Evolutionary conservation across 2,113 vertebrate genomes (phyloP), one percentile per base, ranked within the genome.

Genomic region (Nycticryphes semicollaris): DNA sequence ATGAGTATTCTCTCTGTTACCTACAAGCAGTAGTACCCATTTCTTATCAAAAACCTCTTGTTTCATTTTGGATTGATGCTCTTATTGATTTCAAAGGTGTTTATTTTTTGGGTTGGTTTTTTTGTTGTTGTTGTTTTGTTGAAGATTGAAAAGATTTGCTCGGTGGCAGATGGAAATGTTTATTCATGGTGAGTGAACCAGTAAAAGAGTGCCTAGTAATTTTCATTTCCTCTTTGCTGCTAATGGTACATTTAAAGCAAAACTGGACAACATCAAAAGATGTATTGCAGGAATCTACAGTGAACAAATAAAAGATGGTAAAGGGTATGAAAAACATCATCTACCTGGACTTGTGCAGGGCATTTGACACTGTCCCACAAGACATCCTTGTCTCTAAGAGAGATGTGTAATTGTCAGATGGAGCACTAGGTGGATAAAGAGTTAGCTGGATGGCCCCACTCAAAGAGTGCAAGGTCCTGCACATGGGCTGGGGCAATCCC

Each of bases 101-200:
- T 24, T 27, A 14, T 12, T 23, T 50, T 53, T 39, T 39, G 60
- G 18, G 8, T 39, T 57, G 14, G 25, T 7, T 4, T 25, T 51
- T 54, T 28, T 54, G n/a, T 54, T 53, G 12, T 90, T 94, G n/a
- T 90, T 88, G 48, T 93, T 97, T 88, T 83, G 48, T 79, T 7
- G 7, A 69, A 91, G 39, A 78, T 43, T 64, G 56, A 82, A 94
- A 75, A 84, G 3, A 35, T 95, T 84, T 93, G 56, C 39, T 72
- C 9, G 64, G 77, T 89, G 81, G 30, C 89, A 96, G 89, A 95
- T 89, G 89, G 80, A 75, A 82, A 87, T 89, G 73, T 84, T 93
- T 96, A 92, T 95, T 93, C 39, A 89, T 91, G 33, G 89, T 76
- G 87, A 93, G 22, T 78, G 48, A 89, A 70, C 67, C n/a, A 86